Percentiles rank a stretch among this genome's conserved stretches.
Evolutionary conservation across 1,140 invertebrate genomes (phyloP).

Genomic region (Pogonomyrmex californicus): DNA sequence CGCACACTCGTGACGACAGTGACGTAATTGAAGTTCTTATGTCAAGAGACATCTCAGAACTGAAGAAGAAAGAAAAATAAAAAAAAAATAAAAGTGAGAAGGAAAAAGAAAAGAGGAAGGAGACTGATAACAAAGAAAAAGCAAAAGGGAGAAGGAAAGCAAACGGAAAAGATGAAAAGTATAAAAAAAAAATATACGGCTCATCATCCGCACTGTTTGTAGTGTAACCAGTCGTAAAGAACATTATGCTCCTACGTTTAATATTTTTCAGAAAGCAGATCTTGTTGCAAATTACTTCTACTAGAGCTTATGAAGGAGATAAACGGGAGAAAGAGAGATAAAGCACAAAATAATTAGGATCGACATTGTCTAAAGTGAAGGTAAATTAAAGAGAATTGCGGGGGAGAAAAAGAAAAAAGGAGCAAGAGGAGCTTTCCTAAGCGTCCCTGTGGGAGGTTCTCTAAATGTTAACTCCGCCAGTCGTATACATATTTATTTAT

Average conservation of each 20-base stretch:
- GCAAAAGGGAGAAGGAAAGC: not conserved
- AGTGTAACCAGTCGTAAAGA: not conserved
- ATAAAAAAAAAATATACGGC: constrained; percentile 6
- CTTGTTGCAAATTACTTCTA: not conserved
- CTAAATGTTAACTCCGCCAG: not conserved
- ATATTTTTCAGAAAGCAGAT: not conserved
- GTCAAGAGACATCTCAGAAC: not conserved
- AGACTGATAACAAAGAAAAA: no score
- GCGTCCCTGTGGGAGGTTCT: not conserved
- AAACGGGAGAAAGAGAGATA: not conserved
- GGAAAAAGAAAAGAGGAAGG: no score
- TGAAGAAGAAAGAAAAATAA: not conserved
- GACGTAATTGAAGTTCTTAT: not conserved
- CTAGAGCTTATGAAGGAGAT: not conserved
- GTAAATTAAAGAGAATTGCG: constrained; percentile 1
- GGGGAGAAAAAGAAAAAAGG: not conserved
- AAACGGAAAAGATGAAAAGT: not conserved
- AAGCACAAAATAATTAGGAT: constrained; percentile 33
- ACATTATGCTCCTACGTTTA: not conserved
- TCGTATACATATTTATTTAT: constrained; percentile 11
- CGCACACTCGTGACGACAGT: not conserved
- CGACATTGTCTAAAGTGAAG: not conserved
- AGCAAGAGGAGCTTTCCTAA: not conserved
- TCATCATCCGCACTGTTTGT: not conserved
- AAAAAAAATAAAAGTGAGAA: not conserved